These are phyloP conservation scores for Zygogramma bicolorata DNA, from an alignment of 2,888 invertebrate genomes.

Conservation along the genomic window DNA sequence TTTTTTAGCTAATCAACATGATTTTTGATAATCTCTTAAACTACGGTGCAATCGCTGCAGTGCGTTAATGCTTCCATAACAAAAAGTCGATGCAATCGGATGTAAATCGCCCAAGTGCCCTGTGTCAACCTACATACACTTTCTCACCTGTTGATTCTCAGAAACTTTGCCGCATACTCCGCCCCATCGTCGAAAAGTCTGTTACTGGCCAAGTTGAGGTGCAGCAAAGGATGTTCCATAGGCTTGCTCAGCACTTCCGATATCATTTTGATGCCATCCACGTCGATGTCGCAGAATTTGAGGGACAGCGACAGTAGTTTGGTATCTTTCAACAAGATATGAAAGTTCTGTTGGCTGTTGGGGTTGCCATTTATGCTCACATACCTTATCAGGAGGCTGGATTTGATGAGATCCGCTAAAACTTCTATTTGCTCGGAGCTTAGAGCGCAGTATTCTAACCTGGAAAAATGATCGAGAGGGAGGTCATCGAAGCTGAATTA, in stretches of 20 bases:
- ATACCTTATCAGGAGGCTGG: constrained; percentile 21
- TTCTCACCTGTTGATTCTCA: constrained; percentile 57
- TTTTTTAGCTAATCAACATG: too few species aligned
- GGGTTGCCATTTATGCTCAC: constrained; percentile 44
- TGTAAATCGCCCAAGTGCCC: too few species aligned
- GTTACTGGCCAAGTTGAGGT: constrained; percentile 63
- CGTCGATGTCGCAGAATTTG: constrained; percentile 39
- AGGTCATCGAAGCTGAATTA: too few species aligned
- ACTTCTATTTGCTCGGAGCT: constrained; percentile 29
- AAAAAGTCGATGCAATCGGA: too few species aligned
- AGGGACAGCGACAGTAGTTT: constrained; percentile 33
- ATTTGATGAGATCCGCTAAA: constrained; percentile 26
- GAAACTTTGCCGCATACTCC: constrained; percentile 54
- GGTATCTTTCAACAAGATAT: constrained; percentile 24
- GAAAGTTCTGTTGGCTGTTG: constrained; percentile 29
- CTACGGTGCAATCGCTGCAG: too few species aligned
- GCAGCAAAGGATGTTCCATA: constrained; percentile 48
- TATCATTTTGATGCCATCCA: constrained; percentile 24
- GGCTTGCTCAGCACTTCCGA: background rate
- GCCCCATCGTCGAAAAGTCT: constrained; percentile 60
- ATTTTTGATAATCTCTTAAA: too few species aligned
- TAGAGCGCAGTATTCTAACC: constrained; percentile 44
- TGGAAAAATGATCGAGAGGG: too few species aligned
- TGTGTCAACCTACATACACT: background rate
- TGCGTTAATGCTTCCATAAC: too few species aligned